Evolutionary conservation across 2,797 vertebrate genomes (phyloP).

Genomic region (Anguilla marmorata): DNA sequence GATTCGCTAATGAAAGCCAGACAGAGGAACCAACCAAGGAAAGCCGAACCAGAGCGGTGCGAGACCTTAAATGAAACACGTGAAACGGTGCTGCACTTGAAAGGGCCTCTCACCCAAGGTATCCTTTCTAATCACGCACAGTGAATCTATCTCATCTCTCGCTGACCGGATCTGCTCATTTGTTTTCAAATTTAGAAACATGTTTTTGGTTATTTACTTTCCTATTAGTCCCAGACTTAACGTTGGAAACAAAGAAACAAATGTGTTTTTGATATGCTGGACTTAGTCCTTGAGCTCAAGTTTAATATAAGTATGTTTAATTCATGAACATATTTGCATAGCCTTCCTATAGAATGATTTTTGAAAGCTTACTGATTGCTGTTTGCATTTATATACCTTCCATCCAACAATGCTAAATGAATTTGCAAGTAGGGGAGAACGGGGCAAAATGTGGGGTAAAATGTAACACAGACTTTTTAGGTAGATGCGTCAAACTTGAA

Average conservation of each 20-base stretch:
- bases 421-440: background rate
- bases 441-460: too few relatives aligned
- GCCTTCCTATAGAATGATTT: background rate
- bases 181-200: background rate
- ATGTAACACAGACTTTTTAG: too few relatives aligned
- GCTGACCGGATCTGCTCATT: background rate
- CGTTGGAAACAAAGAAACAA: background rate
- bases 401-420: background rate
- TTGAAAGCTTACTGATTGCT: conserved; percentile 6
- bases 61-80: background rate
- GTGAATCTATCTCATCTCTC: background rate
- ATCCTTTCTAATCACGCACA: background rate
- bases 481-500: too few relatives aligned
- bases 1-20: conserved; percentile 39
- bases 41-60: background rate
- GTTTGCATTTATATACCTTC: background rate
- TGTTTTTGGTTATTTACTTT: background rate
- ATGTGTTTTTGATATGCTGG: background rate
- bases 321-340: background rate
- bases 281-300: background rate
- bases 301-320: background rate
- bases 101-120: background rate
- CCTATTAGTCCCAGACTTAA: background rate
- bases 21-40: conserved; percentile 25
- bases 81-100: background rate